Conservation (phyloP, 1,140 invertebrate genomes). For the Ylistrum balloti region DNA sequence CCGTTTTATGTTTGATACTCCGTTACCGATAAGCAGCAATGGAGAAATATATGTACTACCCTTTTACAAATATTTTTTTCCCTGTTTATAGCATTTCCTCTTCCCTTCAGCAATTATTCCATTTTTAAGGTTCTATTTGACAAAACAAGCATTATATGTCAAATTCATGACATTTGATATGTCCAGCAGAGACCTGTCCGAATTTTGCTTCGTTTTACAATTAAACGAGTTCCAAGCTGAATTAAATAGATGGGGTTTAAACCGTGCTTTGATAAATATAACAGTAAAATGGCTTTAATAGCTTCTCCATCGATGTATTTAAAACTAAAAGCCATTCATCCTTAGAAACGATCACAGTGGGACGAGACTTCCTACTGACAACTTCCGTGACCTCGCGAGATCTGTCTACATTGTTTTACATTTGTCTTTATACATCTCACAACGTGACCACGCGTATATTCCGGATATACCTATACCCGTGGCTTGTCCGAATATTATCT, state of each 20-base stretch:
- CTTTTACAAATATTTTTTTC: too few relatives aligned
- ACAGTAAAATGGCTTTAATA: not conserved
- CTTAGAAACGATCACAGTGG: not conserved
- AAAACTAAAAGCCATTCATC: constrained; percentile 35
- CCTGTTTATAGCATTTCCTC: too few relatives aligned
- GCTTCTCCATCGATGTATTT: not conserved
- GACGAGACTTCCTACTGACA: not conserved
- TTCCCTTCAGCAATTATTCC: too few relatives aligned
- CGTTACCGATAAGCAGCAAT: too few relatives aligned
- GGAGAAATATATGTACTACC: too few relatives aligned
- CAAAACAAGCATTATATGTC: constrained; percentile 11
- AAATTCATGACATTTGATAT: not conserved
- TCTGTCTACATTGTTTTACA: not conserved
- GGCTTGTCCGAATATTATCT: not conserved
- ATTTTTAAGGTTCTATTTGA: too few relatives aligned
- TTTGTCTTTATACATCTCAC: constrained; percentile 28
- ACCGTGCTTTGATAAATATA: not conserved
- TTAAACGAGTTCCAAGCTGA: not conserved
- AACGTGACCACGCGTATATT: constrained; percentile 15
- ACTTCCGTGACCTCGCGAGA: not conserved
- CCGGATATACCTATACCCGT: not conserved
- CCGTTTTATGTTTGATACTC: too few relatives aligned
- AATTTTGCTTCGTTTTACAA: not conserved
- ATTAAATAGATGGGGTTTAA: not conserved
- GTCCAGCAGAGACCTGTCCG: not conserved